Conservation (phyloP, 1,140 invertebrate genomes). For the Achroia grisella region DNA sequence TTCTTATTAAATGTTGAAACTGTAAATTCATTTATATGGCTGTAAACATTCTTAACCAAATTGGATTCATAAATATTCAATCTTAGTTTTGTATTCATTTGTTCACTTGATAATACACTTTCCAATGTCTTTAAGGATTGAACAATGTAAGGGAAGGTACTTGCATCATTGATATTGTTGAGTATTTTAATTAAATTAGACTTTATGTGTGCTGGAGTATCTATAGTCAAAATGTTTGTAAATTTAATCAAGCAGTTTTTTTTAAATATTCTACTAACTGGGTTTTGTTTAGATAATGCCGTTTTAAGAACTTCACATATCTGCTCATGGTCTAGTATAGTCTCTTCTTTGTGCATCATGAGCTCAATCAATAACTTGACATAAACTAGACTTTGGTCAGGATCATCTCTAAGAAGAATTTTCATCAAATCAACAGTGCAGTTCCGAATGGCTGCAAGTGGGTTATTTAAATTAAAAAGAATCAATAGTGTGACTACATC, state of each 20-base stretch:
- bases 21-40: constrained; percentile 53
- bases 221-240: constrained; percentile 32
- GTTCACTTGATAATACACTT: constrained; percentile 28
- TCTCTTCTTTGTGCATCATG: constrained; percentile 67
- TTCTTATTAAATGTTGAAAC: constrained; percentile 42
- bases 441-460: constrained; percentile 51
- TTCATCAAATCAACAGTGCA: constrained; percentile 52
- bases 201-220: constrained; percentile 48
- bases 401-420: constrained; percentile 28
- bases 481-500: constrained; percentile 60
- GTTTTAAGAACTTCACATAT: constrained; percentile 63
- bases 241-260: constrained; percentile 51
- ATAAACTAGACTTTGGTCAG: constrained; percentile 39
- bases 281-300: constrained; percentile 32
- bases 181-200: constrained; percentile 42
- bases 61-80: constrained; percentile 66
- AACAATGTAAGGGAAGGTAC: constrained; percentile 33
- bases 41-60: constrained; percentile 58
- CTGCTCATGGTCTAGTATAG: constrained; percentile 78
- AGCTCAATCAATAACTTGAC: constrained; percentile 43
- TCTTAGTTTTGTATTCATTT: constrained; percentile 24
- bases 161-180: constrained; percentile 33
- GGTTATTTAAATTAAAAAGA: constrained; percentile 63
- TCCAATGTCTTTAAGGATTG: constrained; percentile 35
- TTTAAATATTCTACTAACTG: constrained; percentile 41